A percentile compares a stretch with the other conserved stretches of the same genome.
phyloP scores from a whole-genome alignment of 2,888 invertebrate genomes.

The Drosophila pseudotalamancana region DNA sequence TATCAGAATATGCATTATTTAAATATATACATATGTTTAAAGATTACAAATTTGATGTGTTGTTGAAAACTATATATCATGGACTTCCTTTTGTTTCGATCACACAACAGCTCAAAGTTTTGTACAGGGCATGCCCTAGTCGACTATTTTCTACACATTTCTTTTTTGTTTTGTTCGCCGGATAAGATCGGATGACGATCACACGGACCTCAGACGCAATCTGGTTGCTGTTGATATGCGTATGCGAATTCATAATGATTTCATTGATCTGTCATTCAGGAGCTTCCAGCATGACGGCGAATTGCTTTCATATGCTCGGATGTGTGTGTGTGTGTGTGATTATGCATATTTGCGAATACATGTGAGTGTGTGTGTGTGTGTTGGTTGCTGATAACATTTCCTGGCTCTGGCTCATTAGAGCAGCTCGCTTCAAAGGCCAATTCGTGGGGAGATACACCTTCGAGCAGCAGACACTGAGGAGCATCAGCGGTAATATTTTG shows the following conservation, averaged over 20 bases:
- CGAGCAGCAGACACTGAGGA: constrained; percentile 30
- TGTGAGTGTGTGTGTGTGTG: background rate
- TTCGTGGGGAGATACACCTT: constrained; percentile 54
- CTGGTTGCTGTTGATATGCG: constrained; percentile 19
- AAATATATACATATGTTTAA: too few relatives aligned
- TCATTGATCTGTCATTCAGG: constrained; percentile 80
- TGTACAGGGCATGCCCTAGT: background rate
- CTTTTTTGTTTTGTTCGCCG: constrained; percentile 6
- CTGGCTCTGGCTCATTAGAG: constrained; percentile 48
- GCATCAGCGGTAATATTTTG: constrained; percentile 43
- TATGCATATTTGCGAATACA: background rate
- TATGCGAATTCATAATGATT: constrained; percentile 72
- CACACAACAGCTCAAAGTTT: too few relatives aligned
- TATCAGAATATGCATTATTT: too few relatives aligned
- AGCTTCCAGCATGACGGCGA: constrained; percentile 67
- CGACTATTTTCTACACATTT: background rate
- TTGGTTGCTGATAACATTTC: constrained; percentile 58
- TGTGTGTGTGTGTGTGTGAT: background rate
- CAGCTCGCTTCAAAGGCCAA: constrained; percentile 37
- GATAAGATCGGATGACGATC: constrained; percentile 54
- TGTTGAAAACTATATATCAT: too few relatives aligned
- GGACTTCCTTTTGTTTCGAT: too few relatives aligned
- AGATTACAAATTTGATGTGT: too few relatives aligned
- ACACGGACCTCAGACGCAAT: constrained; percentile 13
- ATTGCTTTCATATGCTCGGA: constrained; percentile 6